phyloP scores from a whole-genome alignment of 2,113 vertebrate species.

The Tamias sibiricus region DNA sequence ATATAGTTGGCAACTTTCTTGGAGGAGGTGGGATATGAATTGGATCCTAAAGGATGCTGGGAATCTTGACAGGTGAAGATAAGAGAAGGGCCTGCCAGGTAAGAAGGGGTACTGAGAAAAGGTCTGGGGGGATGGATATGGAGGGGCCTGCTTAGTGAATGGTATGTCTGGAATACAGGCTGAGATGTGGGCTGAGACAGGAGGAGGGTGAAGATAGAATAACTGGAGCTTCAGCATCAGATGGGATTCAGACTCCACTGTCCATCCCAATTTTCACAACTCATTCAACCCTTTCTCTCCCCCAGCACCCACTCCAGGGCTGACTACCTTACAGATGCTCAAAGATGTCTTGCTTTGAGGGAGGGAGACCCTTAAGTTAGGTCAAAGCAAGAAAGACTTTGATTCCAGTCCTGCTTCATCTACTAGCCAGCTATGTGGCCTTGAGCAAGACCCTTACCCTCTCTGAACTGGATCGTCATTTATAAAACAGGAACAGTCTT shows the following conservation, averaged over 20 bases:
- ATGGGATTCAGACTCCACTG: neutral
- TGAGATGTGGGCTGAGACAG: neutral
- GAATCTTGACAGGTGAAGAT: constrained; percentile 12
- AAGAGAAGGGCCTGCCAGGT: neutral
- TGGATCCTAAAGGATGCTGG: neutral
- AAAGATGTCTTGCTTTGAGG: neutral
- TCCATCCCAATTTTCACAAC: neutral
- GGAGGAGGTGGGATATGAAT: neutral
- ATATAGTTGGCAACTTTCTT: neutral
- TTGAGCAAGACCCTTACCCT: neutral
- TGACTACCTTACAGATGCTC: neutral
- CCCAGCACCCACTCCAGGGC: neutral
- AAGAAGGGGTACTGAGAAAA: neutral
- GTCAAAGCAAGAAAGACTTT: constrained; percentile 18
- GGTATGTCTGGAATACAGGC: neutral
- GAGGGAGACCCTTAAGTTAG: neutral
- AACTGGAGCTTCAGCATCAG: neutral
- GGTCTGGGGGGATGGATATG: neutral
- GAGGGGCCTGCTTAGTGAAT: neutral
- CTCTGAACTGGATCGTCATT: neutral
- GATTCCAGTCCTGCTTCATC: neutral
- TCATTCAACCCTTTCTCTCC: neutral
- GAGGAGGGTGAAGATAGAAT: neutral
- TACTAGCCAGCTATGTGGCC: neutral
- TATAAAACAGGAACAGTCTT: constrained; percentile 16